phyloP scores from a whole-genome alignment of 2,888 invertebrate genomes.

The Bedellia somnulentella region DNA sequence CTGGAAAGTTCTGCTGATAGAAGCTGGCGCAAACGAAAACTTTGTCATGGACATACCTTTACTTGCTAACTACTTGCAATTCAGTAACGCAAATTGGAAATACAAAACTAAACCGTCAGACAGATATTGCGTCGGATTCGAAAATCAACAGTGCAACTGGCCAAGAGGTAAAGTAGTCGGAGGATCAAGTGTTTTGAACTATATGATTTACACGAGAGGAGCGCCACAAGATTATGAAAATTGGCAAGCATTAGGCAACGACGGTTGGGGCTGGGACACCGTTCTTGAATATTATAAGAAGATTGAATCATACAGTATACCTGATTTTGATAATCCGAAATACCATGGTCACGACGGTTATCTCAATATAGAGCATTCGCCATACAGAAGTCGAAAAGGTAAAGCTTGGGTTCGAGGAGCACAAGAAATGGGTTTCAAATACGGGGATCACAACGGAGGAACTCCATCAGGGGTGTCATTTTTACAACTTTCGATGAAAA shows the following conservation, averaged over 20 bases:
- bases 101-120: slow-evolving; percentile 78
- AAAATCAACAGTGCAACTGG: slow-evolving; percentile 74
- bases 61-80: slow-evolving; percentile 72
- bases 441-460: slow-evolving; percentile 65
- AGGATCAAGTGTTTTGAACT: slow-evolving; percentile 78
- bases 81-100: slow-evolving; percentile 75
- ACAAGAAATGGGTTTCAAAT: slow-evolving; percentile 60
- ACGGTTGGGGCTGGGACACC: slow-evolving; percentile 73
- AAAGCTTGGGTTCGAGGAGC: slow-evolving; percentile 65
- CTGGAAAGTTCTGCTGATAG: slow-evolving; percentile 70
- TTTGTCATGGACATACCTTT: slow-evolving; percentile 75
- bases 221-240: slow-evolving; percentile 72
- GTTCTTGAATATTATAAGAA: slow-evolving; percentile 78
- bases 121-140: slow-evolving; percentile 73
- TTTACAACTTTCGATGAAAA: slow-evolving; percentile 65
- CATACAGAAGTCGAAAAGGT: slow-evolving; percentile 49
- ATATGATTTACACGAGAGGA: slow-evolving; percentile 79
- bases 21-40: slow-evolving; percentile 73
- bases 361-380: slow-evolving; percentile 55
- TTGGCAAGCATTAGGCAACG: slow-evolving; percentile 73
- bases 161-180: slow-evolving; percentile 83
- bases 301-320: slow-evolving; percentile 70
- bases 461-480: slow-evolving; percentile 64
- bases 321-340: slow-evolving; percentile 45
- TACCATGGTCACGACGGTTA: slow-evolving; percentile 61